These are phyloP conservation scores for Jacana jacana DNA, from an alignment of 2,113 vertebrate species.

Conservation along the genomic window DNA sequence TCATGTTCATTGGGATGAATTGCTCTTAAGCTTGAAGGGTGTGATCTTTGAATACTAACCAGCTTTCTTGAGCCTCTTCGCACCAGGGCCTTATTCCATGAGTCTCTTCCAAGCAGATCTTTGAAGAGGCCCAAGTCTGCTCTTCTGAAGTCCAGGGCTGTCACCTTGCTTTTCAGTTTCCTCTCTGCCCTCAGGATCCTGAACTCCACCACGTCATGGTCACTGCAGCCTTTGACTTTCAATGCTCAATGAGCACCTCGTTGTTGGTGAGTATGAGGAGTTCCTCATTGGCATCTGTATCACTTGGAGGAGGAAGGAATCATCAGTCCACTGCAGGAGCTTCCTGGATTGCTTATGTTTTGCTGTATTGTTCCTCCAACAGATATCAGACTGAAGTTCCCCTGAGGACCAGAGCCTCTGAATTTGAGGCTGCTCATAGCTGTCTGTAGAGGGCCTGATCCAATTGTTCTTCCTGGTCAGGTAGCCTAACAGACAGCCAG, in stretches of 20 bases:
- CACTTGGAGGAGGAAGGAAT: neutral
- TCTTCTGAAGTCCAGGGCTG: neutral
- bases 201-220: neutral
- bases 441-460: neutral
- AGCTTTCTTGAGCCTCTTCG: neutral
- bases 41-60: neutral
- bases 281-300: neutral
- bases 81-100: neutral
- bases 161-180: neutral
- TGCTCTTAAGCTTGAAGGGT: neutral
- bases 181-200: neutral
- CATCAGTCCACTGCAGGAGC: neutral
- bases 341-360: neutral
- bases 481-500: neutral
- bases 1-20: neutral
- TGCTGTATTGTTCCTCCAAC: neutral
- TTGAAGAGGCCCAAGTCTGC: neutral
- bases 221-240: neutral
- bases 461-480: neutral
- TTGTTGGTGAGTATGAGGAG: neutral
- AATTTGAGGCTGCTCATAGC: neutral
- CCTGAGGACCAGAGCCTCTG: neutral
- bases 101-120: neutral
- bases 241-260: neutral
- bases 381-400: neutral